Evolutionary conservation across 2,113 vertebrate species (phyloP), one percentile per base, ranked within the genome.

Genomic region (Salvelinus sp.): DNA sequence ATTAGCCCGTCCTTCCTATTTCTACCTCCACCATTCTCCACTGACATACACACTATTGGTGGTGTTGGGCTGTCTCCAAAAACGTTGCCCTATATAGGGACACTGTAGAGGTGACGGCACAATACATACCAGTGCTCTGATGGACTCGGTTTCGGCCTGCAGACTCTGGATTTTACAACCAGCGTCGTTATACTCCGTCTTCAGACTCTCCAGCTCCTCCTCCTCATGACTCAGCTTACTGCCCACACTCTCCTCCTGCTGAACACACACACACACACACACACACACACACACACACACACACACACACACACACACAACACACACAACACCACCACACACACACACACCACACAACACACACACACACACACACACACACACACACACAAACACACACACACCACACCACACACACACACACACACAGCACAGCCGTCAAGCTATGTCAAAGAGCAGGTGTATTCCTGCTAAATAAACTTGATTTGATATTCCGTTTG

Each of bases 81-180:
- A 44, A 10, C 9, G 9, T 44, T 44, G 38, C 9, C 38, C 38
- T 44, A 44, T 44, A 44, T 44, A 44, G 38, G 38, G 9, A 44
- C 50, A 54, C 4, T 14, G 4, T 14, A 4, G 50, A 54, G 50
- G 50, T 58, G n/a, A 23, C 5, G 18, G 54, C 25, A 18, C 2
- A 14, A 23, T 75, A 80, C 90, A 83, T 88, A 98, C 97, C 95
- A 98, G 92, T 0, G 96, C 96, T 90, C 95, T 93, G 79, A 97
- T 83, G 27, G 97, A 98, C 87, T 99, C 96, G 0, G 92, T 96
- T 92, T 99, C 96, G 0, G 95, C 97, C 89, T 97, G 96, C 71
- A 98, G 88, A 85, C 93, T 97, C 92, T 99, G 96, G 79, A 97
- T 95, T 90, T 95, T 95, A 82, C 94, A 93, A 1, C 94, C 90